phyloP scores from a whole-genome alignment of 2,113 vertebrate genomes.

The Cynoglossus semilaevis region DNA sequence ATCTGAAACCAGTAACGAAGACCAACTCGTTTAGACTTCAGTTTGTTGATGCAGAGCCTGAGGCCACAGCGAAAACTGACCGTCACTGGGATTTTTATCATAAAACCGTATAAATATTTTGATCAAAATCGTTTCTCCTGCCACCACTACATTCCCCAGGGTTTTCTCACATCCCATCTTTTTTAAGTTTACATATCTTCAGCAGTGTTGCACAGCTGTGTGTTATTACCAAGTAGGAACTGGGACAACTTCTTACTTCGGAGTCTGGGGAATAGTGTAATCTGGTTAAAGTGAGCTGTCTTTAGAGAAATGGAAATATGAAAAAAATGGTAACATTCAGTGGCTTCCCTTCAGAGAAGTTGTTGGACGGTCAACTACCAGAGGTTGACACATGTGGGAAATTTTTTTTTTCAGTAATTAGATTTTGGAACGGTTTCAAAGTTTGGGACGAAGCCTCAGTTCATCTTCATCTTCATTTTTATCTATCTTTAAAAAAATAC shows the following conservation, averaged over 20 bases:
- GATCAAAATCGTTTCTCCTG: slow-evolving; percentile 29
- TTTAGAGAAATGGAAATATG: slow-evolving; percentile 8
- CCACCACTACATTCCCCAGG: slow-evolving; percentile 16
- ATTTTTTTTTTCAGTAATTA: too few species aligned
- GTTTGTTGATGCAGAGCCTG: not conserved
- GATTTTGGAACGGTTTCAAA: too few species aligned
- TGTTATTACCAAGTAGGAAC: slow-evolving; percentile 44
- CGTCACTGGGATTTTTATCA: slow-evolving; percentile 27
- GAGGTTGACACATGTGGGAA: not conserved
- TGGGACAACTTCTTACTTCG: slow-evolving; percentile 34
- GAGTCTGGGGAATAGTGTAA: slow-evolving; percentile 13
- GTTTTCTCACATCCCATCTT: slow-evolving; percentile 9
- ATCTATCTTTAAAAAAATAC: too few species aligned
- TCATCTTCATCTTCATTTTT: too few species aligned
- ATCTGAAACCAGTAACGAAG: slow-evolving; percentile 10
- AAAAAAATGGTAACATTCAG: slow-evolving; percentile 33
- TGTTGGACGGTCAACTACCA: slow-evolving; percentile 1
- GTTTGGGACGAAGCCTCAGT: too few species aligned
- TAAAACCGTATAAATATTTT: slow-evolving; percentile 22
- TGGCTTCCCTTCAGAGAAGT: slow-evolving; percentile 35
- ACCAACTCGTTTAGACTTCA: slow-evolving; percentile 13
- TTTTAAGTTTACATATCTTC: slow-evolving; percentile 15
- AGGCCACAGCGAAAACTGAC: slow-evolving; percentile 13
- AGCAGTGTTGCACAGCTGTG: slow-evolving; percentile 48
- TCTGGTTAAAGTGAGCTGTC: slow-evolving; percentile 30